phyloP scores from a whole-genome alignment of 2,797 vertebrate species.

The Leptatherina wallacei region DNA sequence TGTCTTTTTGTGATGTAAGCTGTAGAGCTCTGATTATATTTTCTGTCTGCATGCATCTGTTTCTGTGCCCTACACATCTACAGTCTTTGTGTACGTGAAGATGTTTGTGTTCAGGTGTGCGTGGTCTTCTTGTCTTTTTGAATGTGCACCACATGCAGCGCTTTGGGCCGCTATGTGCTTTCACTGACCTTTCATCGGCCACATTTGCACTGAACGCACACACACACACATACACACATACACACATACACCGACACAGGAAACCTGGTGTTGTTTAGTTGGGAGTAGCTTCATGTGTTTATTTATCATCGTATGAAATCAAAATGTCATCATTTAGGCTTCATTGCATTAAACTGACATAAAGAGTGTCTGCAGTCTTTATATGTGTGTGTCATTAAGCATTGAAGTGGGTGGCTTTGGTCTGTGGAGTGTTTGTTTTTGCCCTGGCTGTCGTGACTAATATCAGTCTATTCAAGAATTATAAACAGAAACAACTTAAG shows the following conservation, averaged over 20 bases:
- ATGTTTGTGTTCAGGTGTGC: slow-evolving; percentile 23
- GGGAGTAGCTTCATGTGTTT: neutral
- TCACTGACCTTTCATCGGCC: slow-evolving; percentile 68
- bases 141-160: slow-evolving; percentile 43
- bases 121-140: slow-evolving; percentile 33
- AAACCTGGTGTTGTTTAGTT: slow-evolving; percentile 17
- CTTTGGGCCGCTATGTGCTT: slow-evolving; percentile 51
- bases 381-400: slow-evolving; percentile 20
- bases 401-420: slow-evolving; percentile 5
- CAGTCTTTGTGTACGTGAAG: slow-evolving; percentile 28
- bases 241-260: neutral
- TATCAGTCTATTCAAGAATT: slow-evolving; percentile 63
- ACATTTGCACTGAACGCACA: slow-evolving; percentile 22
- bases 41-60: slow-evolving; percentile 24
- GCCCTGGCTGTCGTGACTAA: slow-evolving; percentile 52
- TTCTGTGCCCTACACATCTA: slow-evolving; percentile 34
- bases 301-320: neutral
- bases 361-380: slow-evolving; percentile 20
- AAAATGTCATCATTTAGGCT: slow-evolving; percentile 18
- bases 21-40: slow-evolving; percentile 27
- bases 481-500: slow-evolving; percentile 66
- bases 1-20: slow-evolving; percentile 18
- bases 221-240: slow-evolving; percentile 1
- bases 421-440: slow-evolving; percentile 23
- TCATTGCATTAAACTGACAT: slow-evolving; percentile 25